A percentile compares a stretch with the other conserved stretches of the same genome.
phyloP scores from a whole-genome alignment of 2,888 invertebrate genomes.

The Blastobasis adustella region DNA sequence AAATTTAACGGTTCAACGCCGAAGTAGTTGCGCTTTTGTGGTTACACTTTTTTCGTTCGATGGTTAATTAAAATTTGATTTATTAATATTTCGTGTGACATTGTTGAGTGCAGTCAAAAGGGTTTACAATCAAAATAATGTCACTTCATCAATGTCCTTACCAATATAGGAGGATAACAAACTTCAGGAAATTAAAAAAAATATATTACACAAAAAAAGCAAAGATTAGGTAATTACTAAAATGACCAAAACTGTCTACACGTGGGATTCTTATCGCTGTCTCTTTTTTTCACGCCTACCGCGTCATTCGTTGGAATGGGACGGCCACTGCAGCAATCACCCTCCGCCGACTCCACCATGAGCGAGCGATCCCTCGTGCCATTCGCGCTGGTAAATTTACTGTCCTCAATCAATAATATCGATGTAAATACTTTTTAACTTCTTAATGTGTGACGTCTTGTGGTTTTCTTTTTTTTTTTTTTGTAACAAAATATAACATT shows the following conservation, averaged over 20 bases:
- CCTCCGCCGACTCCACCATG: conserved; percentile 71
- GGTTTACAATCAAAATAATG: conserved; percentile 41
- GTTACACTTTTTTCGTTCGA: conserved; percentile 45
- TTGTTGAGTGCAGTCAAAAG: conserved; percentile 16
- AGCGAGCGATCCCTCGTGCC: conserved; percentile 69
- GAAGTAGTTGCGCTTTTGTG: conserved; percentile 60
- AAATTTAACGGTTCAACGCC: conserved; percentile 68
- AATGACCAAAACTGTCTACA: conserved; percentile 5
- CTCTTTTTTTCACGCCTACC: conserved; percentile 50
- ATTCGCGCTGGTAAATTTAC: conserved; percentile 72
- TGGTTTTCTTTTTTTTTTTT: conserved; percentile 15
- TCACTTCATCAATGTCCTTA: neutral
- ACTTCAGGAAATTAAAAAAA: too few species aligned
- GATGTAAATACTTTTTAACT: conserved; percentile 53
- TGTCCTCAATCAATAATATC: conserved; percentile 58
- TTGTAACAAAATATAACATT: conserved; percentile 17
- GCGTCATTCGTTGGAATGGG: conserved; percentile 30
- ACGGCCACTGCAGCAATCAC: conserved; percentile 69
- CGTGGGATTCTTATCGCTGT: conserved; percentile 18
- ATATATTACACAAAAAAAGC: neutral
- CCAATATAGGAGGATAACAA: too few species aligned
- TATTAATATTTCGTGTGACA: conserved; percentile 43
- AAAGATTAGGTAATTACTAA: neutral
- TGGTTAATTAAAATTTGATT: conserved; percentile 71
- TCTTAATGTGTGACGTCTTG: conserved; percentile 14